Evolutionary conservation across 2,888 invertebrate species (phyloP), one percentile per base, ranked within the genome.

Genomic region (Volucella bombylans): DNA sequence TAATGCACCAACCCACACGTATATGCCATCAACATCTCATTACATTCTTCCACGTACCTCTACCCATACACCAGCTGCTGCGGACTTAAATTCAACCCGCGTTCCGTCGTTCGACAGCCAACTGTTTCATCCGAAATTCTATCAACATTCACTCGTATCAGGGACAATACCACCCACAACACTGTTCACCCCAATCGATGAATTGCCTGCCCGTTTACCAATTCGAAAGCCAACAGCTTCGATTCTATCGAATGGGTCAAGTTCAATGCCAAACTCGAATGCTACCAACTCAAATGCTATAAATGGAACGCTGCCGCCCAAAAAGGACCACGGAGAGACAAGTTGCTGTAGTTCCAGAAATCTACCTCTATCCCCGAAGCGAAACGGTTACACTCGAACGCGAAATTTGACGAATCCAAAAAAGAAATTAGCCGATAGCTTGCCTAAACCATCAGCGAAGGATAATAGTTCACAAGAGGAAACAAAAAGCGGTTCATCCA

Each of bases 341-440:
- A 10, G 95, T 96, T 65, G 95, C 96, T 88, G 95, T 96, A 59
- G 95, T 96, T 64, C 95, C 96, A 86, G 54, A 92, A 91, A n/a
- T n/a, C n/a, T n/a, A 72, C 89, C 90, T 1, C 77, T 88, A 78
- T 89, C 90, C 23, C 88, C 90, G 10, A 91, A 91, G 77, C 89
- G 90, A 45, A 91, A 91, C 86, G 91, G 91, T n/a, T 90, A 90
- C 61, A 87, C 89, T 1, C 88, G 91, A 8, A 72, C 89, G 18
- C 87, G 90, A 12, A 90, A 91, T 57, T 78, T 91, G 57, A 94
- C 94, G 62, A 94, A 95, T 91, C 94, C 95, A 1, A 93, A 94
- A 87, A 94, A 94, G 87, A 96, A 96, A 90, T 91, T 96, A 74
- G 95, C 95, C 0, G 96, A 95, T 89, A 96, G 96, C 91, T 92